Base-by-base conservation (phyloP, 2,888 invertebrate species). In the Lepetodrilus schrolli region DNA sequence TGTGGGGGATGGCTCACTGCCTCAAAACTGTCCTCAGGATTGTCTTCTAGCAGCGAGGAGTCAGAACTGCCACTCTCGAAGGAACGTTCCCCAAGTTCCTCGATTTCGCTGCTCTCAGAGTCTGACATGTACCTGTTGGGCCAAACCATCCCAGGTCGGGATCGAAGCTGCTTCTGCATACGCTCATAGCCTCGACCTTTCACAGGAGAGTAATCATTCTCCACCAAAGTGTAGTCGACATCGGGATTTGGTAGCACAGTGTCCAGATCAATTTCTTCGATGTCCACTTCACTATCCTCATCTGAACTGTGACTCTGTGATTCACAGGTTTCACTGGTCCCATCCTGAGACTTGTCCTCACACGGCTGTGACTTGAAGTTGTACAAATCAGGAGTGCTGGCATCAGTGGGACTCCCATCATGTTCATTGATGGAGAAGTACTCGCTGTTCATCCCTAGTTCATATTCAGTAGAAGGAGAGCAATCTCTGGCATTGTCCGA, bases 51-150 rank as follows among this genome's bases (percentile, higher is more conserved):
- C n/a, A 68, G 47, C 1, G 68, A 68, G 10, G 68, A 68, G 23
- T 68, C 68, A 0, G 68, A 68, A 47, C 68, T 68, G 26, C 68
- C 43, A 17, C 68, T 68, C 47, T 68, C 68, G 26, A 47, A 68
- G 47, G 58, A 58, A 30, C 34, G 26, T 30, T 58, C 58, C 2
- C 58, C 20, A 4, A 30, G 30, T 10, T 58, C 58, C 34, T 58
- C 58, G 5, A 34, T 58, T 30, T 58, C 58, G 26, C 58, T 58
- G 58, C 58, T 58, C n/a, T 58, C 58, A 2, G 58, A 58, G 30
- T 58, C 58, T 23, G 58, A 30, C 58, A 58, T 58, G 58, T 58
- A 58, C 30, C 58, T 23, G 30, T 58, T 58, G 10, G 58, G 58
- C 58, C 58, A 58, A n/a, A 58, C 34, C 21, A 58, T 8, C 8